These are phyloP conservation scores for Archips xylosteana DNA, from an alignment of 2,888 invertebrate genomes.

Conservation along the genomic window DNA sequence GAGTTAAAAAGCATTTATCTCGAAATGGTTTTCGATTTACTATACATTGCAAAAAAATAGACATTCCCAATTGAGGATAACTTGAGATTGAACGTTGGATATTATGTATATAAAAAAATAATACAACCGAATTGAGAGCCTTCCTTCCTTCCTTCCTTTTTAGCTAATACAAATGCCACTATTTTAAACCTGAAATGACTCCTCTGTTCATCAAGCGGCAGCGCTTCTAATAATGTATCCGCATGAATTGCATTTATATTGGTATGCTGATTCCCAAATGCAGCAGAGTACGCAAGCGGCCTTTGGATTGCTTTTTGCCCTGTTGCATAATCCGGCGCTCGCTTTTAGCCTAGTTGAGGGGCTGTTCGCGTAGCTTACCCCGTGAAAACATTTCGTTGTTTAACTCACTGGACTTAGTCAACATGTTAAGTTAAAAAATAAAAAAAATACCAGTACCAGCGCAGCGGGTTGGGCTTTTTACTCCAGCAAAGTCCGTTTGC, in stretches of 20 bases:
- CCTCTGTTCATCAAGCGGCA: background rate
- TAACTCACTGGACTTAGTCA: background rate
- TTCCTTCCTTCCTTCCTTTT: too few relatives aligned
- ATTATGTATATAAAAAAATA: too few relatives aligned
- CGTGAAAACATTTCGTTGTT: background rate
- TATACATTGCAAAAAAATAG: too few relatives aligned
- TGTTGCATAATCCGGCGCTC: conserved; percentile 18
- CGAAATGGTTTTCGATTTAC: too few relatives aligned
- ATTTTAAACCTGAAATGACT: background rate
- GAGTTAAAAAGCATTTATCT: too few relatives aligned
- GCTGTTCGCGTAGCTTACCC: background rate
- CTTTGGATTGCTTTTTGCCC: conserved; percentile 9
- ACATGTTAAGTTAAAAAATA: too few relatives aligned
- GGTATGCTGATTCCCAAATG: conserved; percentile 17
- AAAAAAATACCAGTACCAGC: too few relatives aligned
- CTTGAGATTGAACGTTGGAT: too few relatives aligned
- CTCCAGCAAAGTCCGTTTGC: too few relatives aligned
- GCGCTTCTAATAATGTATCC: background rate
- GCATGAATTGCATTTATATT: background rate
- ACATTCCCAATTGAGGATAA: too few relatives aligned
- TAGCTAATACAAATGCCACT: background rate
- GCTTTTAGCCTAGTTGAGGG: background rate
- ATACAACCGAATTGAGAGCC: too few relatives aligned
- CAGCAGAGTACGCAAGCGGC: background rate
- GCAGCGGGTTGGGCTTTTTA: too few relatives aligned